phyloP scores from a whole-genome alignment of 2,113 vertebrate species.

The Pteronura brasiliensis region DNA sequence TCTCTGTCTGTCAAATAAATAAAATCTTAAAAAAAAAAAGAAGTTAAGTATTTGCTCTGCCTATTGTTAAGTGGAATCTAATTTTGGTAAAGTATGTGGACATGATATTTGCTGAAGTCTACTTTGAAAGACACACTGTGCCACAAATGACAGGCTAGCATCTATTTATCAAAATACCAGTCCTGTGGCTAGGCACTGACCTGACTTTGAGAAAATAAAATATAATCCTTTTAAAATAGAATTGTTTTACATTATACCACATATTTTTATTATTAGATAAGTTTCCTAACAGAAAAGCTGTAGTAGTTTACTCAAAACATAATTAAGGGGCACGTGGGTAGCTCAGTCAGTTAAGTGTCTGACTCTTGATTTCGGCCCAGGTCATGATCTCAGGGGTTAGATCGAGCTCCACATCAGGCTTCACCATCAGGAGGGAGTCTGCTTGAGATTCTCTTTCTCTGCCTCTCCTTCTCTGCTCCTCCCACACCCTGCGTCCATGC shows the following conservation, averaged over 20 bases:
- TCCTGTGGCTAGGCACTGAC: neutral
- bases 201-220: neutral
- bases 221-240: neutral
- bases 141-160: neutral
- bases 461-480: neutral
- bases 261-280: neutral
- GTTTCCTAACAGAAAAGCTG: neutral
- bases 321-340: neutral
- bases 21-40: neutral
- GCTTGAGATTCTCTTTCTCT: neutral
- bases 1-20: too few species aligned
- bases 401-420: neutral
- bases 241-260: neutral
- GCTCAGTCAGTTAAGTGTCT: neutral
- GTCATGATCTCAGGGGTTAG: neutral
- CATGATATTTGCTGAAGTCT: neutral
- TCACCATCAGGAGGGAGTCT: neutral
- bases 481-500: neutral
- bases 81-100: neutral
- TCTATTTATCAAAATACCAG: neutral
- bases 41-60: neutral
- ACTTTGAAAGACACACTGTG: neutral
- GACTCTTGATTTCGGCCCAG: neutral
- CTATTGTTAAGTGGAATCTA: neutral
- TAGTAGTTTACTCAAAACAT: neutral